Evolutionary conservation across 1,140 invertebrate genomes (phyloP).

Genomic region (Homalodisca vitripennis): DNA sequence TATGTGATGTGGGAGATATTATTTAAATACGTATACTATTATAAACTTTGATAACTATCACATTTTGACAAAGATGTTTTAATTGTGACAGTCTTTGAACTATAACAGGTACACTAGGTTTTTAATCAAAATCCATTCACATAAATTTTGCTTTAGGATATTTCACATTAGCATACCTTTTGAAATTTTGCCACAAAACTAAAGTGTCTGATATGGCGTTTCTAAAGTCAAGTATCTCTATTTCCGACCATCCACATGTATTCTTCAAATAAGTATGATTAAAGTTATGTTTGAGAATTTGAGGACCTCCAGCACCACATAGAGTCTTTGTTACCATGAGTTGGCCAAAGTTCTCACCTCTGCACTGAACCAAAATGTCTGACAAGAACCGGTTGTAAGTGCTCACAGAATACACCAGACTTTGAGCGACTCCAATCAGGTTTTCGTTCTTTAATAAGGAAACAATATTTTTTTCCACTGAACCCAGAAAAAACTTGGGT

Average conservation of each 20-base stretch:
- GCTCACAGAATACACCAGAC: background rate
- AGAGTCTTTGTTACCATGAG: background rate
- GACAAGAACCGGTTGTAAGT: background rate
- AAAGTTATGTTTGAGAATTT: background rate
- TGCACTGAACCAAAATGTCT: background rate
- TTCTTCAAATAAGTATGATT: conserved; percentile 1
- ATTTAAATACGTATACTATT: too few species aligned
- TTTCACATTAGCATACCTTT: conserved; percentile 4
- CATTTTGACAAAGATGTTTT: too few species aligned
- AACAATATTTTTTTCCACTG: background rate
- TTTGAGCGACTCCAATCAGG: background rate
- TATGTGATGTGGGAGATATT: too few species aligned
- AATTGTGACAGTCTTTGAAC: too few species aligned
- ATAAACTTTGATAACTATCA: too few species aligned
- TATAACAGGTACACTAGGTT: too few species aligned
- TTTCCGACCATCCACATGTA: background rate
- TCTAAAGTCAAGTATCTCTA: conserved; percentile 10
- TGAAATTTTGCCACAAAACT: conserved; percentile 1
- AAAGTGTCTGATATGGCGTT: conserved; percentile 1
- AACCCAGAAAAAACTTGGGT: background rate
- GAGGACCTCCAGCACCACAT: background rate
- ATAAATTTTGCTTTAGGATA: too few species aligned
- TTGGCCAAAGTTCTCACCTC: background rate
- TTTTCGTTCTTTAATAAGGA: background rate
- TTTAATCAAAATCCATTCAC: too few species aligned